These are phyloP conservation scores for Lithophane semibrunnea DNA, from an alignment of 2,888 invertebrate genomes.

Conservation along the genomic window DNA sequence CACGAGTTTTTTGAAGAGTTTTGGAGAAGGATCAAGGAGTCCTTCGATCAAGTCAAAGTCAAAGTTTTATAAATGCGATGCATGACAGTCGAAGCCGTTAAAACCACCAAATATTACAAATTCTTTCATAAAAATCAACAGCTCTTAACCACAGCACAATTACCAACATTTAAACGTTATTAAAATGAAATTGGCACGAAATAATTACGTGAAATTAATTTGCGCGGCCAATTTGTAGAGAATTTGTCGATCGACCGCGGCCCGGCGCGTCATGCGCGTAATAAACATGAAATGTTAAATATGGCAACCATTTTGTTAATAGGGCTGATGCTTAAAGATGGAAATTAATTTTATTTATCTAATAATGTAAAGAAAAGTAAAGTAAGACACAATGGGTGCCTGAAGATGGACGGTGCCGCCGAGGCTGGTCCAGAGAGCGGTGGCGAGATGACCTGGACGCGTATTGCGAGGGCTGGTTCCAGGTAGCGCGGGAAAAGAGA, in stretches of 20 bases:
- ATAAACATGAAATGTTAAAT: constrained; percentile 66
- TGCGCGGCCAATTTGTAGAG: constrained; percentile 62
- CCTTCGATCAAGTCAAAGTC: no score
- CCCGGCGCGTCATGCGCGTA: constrained; percentile 50
- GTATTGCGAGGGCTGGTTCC: no score
- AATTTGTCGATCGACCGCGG: constrained; percentile 62
- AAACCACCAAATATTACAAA: constrained; percentile 3
- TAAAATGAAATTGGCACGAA: constrained; percentile 65
- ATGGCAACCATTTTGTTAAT: constrained; percentile 43
- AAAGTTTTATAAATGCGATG: no score
- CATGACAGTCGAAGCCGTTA: background rate
- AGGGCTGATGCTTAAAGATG: constrained; percentile 53
- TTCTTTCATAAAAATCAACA: constrained; percentile 13
- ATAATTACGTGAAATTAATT: constrained; percentile 67
- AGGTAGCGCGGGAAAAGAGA: no score
- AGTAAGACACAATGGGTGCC: no score
- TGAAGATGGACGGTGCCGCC: no score
- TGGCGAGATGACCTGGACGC: no score
- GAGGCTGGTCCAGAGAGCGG: no score
- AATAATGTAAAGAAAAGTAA: no score
- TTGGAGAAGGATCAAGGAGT: background rate
- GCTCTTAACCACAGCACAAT: constrained; percentile 23
- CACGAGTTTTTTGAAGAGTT: background rate
- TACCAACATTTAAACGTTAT: constrained; percentile 59
- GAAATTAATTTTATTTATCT: no score